Percentiles rank a stretch among this genome's conserved stretches.
Conservation (phyloP, 2,888 invertebrate genomes). For the Phyllotreta striolata region DNA sequence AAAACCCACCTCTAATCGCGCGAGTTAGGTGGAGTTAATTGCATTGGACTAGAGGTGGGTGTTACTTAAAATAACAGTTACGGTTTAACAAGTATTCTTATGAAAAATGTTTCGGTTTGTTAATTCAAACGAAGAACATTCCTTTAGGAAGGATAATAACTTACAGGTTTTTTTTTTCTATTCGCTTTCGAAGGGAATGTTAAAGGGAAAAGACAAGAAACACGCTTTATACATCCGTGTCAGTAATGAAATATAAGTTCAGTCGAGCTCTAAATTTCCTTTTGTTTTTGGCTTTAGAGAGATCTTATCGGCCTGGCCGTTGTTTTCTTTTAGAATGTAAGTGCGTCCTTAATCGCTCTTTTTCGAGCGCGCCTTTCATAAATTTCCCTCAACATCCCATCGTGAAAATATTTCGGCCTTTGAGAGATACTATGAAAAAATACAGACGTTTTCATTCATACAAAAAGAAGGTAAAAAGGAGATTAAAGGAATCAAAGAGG, state of each 20-base stretch:
- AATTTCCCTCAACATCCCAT: no score
- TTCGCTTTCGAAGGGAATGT: constrained; percentile 14
- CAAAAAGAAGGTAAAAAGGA: no score
- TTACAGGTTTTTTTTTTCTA: not conserved
- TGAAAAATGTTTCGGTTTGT: not conserved
- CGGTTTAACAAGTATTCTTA: no score
- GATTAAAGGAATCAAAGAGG: no score
- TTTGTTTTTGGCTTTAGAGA: constrained; percentile 13
- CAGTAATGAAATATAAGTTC: constrained; percentile 22
- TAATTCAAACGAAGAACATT: not conserved
- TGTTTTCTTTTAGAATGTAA: constrained; percentile 18
- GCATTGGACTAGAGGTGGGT: no score
- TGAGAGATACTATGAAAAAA: no score
- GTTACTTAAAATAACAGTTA: not conserved
- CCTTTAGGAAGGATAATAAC: not conserved
- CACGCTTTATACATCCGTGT: constrained; percentile 18
- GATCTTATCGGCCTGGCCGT: constrained; percentile 17
- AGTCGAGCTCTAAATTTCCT: constrained; percentile 16
- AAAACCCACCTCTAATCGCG: no score
- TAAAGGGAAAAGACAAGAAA: not conserved
- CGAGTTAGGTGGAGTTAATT: no score
- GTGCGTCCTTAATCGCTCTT: constrained; percentile 4
- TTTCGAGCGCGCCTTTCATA: not conserved
- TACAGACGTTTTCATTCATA: no score
- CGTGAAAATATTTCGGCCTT: no score